A percentile compares a stretch with the other conserved stretches of the same genome.
These are phyloP conservation scores for Drosophila subquinaria DNA, from an alignment of 2,888 invertebrate species.

Conservation along the genomic window DNA sequence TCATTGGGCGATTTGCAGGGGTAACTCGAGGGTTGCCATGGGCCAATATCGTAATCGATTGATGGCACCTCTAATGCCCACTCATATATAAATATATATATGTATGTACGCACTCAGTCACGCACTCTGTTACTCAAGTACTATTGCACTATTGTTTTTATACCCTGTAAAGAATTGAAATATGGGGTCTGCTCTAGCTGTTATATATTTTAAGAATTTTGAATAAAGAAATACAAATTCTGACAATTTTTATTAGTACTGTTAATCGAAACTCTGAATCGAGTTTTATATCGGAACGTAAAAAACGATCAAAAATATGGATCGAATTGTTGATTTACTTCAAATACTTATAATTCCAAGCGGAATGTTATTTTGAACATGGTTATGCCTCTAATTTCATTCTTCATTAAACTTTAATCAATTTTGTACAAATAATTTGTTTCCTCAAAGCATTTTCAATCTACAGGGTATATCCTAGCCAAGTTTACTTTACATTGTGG, in stretches of 20 bases:
- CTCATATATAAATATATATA: constrained; percentile 16
- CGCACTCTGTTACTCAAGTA: constrained; percentile 40
- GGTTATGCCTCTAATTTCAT: too few relatives aligned
- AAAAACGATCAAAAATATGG: too few relatives aligned
- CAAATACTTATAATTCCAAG: too few relatives aligned
- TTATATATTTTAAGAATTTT: not conserved
- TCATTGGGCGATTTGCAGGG: constrained; percentile 60
- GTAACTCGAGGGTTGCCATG: constrained; percentile 47
- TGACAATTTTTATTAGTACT: not conserved
- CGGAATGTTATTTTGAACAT: too few relatives aligned
- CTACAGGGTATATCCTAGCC: constrained; percentile 33
- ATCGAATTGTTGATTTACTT: too few relatives aligned
- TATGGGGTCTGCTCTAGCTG: not conserved
- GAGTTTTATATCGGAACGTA: too few relatives aligned
- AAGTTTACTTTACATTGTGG: not conserved
- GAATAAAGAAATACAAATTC: not conserved
- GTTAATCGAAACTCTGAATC: too few relatives aligned
- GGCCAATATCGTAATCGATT: constrained; percentile 61
- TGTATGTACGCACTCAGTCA: constrained; percentile 49
- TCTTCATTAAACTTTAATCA: too few relatives aligned
- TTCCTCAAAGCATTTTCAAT: too few relatives aligned
- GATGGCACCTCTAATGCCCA: constrained; percentile 61
- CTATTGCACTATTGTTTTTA: constrained; percentile 32
- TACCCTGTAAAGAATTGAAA: not conserved
- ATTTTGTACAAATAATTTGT: too few relatives aligned